Conservation (phyloP, 2,113 vertebrate genomes). For the Vulpes vulpes region DNA sequence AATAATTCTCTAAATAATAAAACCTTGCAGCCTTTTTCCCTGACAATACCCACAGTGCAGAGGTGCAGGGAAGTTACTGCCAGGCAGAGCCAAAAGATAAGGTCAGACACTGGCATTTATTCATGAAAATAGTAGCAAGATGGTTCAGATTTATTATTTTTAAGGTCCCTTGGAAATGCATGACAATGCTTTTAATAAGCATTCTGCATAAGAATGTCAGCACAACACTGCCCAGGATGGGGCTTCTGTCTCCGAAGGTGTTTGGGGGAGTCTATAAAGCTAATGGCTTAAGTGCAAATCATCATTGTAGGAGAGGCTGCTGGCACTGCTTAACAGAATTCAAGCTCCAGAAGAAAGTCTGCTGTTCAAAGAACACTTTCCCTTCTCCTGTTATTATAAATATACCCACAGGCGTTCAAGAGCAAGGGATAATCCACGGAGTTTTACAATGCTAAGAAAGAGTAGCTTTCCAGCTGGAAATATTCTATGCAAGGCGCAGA, state of each 20-base stretch:
- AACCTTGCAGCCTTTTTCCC: constrained; percentile 54
- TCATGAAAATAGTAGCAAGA: constrained; percentile 43
- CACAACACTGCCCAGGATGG: fast-evolving
- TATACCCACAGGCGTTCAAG: background rate
- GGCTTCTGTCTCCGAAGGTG: background rate
- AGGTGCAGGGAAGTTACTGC: background rate
- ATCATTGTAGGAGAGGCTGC: background rate
- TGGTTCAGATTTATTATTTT: background rate
- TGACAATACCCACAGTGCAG: background rate
- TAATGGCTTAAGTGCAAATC: background rate
- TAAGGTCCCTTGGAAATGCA: constrained; percentile 48
- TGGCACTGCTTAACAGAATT: background rate
- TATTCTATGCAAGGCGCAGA: background rate
- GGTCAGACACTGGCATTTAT: constrained; percentile 58
- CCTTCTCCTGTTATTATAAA: constrained; percentile 52
- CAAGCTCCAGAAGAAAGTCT: constrained; percentile 2
- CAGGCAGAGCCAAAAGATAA: constrained; percentile 69
- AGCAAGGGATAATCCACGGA: constrained; percentile 19
- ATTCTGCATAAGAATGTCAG: constrained; percentile 57
- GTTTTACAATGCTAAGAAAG: background rate
- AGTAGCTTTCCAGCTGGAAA: background rate
- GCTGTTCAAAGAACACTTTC: constrained; percentile 31
- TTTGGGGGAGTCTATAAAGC: background rate
- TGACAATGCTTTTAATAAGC: constrained; percentile 46
- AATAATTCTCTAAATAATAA: constrained; percentile 68